These are phyloP conservation scores for Hemichromis elongatus DNA, from an alignment of 2,113 vertebrate genomes.

Conservation along the genomic window DNA sequence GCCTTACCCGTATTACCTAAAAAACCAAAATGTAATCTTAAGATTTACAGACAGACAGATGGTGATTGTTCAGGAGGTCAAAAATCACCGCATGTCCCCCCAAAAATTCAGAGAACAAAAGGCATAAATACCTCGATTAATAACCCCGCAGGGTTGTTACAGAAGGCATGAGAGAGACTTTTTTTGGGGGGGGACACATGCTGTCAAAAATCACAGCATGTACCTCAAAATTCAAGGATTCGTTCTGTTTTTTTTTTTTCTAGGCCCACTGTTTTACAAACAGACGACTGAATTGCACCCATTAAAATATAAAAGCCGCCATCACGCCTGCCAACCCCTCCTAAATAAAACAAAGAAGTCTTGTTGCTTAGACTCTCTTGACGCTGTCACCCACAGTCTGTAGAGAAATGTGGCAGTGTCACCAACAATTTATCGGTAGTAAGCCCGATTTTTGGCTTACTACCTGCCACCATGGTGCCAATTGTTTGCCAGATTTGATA, in stretches of 20 bases:
- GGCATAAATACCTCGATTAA: constrained; percentile 72
- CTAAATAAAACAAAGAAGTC: not conserved
- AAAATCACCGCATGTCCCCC: not conserved
- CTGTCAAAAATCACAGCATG: not conserved
- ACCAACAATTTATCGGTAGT: not conserved
- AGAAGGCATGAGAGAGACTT: constrained; percentile 40
- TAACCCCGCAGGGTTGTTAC: constrained; percentile 70
- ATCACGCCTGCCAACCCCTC: not conserved
- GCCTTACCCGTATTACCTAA: not conserved
- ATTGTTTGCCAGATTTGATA: not conserved
- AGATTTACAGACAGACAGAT: not conserved
- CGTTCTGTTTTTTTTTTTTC: not conserved
- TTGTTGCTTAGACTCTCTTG: not conserved
- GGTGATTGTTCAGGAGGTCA: constrained; percentile 21
- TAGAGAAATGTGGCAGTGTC: not conserved
- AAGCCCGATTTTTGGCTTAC: not conserved
- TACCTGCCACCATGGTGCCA: not conserved
- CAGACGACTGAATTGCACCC: not conserved
- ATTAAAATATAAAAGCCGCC: not conserved
- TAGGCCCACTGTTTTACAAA: not conserved
- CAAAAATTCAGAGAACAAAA: constrained; percentile 21
- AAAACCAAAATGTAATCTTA: not conserved
- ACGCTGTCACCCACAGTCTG: not conserved
- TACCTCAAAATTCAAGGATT: not conserved
- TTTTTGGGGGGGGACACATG: not conserved